Conservation (phyloP, 2,797 vertebrate genomes). For the Echeneis naucrates region DNA sequence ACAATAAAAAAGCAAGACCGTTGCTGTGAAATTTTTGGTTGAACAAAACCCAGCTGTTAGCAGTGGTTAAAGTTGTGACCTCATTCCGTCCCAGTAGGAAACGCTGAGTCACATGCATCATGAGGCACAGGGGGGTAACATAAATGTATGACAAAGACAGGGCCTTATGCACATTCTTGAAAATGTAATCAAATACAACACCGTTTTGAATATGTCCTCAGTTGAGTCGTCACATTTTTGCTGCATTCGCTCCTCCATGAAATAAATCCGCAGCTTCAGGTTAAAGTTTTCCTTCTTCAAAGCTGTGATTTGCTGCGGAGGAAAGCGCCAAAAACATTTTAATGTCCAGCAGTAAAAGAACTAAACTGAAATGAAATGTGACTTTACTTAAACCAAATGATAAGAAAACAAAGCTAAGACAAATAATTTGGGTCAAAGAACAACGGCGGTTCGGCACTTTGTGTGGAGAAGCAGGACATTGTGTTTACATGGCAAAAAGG, state of each 20-base stretch:
- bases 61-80: conserved; percentile 34
- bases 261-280: conserved; percentile 97
- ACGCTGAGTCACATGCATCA: conserved; percentile 35
- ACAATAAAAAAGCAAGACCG: conserved; percentile 28
- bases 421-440: conserved; percentile 28
- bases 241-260: conserved; percentile 95
- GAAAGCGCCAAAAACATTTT: conserved; percentile 8
- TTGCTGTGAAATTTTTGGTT: conserved; percentile 10
- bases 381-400: conserved; percentile 4
- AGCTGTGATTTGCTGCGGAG: conserved; percentile 92
- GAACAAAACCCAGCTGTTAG: conserved; percentile 54
- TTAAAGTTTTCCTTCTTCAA: conserved; percentile 99
- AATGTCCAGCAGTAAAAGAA: conserved; percentile 1
- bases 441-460: not conserved
- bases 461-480: not conserved
- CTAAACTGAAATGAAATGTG: not conserved
- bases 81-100: conserved; percentile 26
- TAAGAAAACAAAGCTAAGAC: conserved; percentile 8
- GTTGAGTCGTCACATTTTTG: conserved; percentile 93
- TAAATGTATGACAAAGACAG: conserved; percentile 14
- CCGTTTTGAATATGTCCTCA: conserved; percentile 94
- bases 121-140: conserved; percentile 5
- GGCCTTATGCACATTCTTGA: not conserved
- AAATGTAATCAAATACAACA: conserved; percentile 64
- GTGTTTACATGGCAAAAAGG: conserved; percentile 36